Evolutionary conservation across 2,888 invertebrate genomes (phyloP).

Genomic region (Tachina grossa): DNA sequence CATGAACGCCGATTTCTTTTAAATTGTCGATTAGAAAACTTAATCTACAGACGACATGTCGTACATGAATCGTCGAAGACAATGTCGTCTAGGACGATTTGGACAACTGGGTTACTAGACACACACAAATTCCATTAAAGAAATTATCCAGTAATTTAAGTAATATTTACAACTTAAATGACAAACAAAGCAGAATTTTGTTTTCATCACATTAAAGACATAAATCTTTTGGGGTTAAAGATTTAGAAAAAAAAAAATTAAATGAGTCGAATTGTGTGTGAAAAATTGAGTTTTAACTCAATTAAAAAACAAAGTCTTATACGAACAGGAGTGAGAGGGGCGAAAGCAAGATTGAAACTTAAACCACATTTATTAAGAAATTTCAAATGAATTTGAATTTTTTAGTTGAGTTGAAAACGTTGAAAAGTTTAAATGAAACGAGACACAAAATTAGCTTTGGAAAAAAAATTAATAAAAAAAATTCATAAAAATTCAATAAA

Average conservation of each 20-base stretch:
- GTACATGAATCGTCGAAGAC: too few species aligned
- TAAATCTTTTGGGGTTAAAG: constrained; percentile 58
- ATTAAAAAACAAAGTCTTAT: constrained; percentile 40
- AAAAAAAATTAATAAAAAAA: constrained; percentile 22
- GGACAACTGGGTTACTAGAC: too few species aligned
- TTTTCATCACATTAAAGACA: neutral
- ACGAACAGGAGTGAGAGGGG: neutral
- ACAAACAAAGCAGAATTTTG: constrained; percentile 6
- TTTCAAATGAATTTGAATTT: constrained; percentile 48
- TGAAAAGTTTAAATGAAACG: constrained; percentile 64
- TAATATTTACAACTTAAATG: constrained; percentile 10
- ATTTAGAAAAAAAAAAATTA: constrained; percentile 23
- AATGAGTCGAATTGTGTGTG: constrained; percentile 29
- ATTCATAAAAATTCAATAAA: constrained; percentile 37
- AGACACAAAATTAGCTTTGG: constrained; percentile 2
- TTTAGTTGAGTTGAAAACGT: constrained; percentile 68
- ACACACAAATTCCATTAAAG: constrained; percentile 33
- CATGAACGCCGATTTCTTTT: too few species aligned
- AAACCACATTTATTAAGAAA: constrained; percentile 63
- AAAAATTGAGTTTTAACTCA: constrained; percentile 65
- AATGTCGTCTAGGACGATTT: too few species aligned
- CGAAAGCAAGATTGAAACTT: constrained; percentile 41
- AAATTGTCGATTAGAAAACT: too few species aligned
- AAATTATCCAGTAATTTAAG: constrained; percentile 47
- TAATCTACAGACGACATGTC: too few species aligned